Conservation (phyloP, 1,140 invertebrate genomes). For the Diprion similis region DNA sequence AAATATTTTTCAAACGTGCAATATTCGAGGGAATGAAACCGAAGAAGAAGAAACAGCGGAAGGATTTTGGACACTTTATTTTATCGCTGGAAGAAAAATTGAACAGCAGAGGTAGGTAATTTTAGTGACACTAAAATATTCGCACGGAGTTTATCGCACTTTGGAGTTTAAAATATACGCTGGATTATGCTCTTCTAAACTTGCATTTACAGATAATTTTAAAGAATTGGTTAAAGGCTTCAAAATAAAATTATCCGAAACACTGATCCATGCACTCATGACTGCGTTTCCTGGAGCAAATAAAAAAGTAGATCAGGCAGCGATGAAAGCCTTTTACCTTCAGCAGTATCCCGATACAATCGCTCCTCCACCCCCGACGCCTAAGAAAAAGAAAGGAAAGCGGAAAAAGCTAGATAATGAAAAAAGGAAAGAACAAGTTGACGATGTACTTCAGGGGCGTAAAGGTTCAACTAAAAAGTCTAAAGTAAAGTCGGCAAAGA, state of each 20-base stretch:
- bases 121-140: slow-evolving; percentile 12
- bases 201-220: slow-evolving; percentile 46
- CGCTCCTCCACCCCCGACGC: slow-evolving; percentile 31
- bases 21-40: slow-evolving; percentile 55
- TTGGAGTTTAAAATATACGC: slow-evolving; percentile 16
- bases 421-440: slow-evolving; percentile 27
- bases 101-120: slow-evolving; percentile 31
- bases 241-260: slow-evolving; percentile 53
- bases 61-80: slow-evolving; percentile 56
- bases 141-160: slow-evolving; percentile 16
- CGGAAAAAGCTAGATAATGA: slow-evolving; percentile 32
- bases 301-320: slow-evolving; percentile 43
- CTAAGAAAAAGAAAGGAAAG: slow-evolving; percentile 36
- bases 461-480: slow-evolving; percentile 14
- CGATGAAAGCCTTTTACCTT: slow-evolving; percentile 52
- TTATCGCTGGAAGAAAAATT: slow-evolving; percentile 38
- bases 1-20: slow-evolving; percentile 56
- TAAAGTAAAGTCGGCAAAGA: slow-evolving; percentile 23
- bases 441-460: slow-evolving; percentile 9
- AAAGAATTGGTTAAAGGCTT: slow-evolving; percentile 39
- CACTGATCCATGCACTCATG: slow-evolving; percentile 47
- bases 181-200: slow-evolving; percentile 24
- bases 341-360: slow-evolving; percentile 52
- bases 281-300: slow-evolving; percentile 44
- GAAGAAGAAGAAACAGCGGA: slow-evolving; percentile 52